Evolutionary conservation across 2,113 vertebrate species (phyloP), one percentile per base, ranked within the genome.

Genomic region (Myiozetetes cayanensis): DNA sequence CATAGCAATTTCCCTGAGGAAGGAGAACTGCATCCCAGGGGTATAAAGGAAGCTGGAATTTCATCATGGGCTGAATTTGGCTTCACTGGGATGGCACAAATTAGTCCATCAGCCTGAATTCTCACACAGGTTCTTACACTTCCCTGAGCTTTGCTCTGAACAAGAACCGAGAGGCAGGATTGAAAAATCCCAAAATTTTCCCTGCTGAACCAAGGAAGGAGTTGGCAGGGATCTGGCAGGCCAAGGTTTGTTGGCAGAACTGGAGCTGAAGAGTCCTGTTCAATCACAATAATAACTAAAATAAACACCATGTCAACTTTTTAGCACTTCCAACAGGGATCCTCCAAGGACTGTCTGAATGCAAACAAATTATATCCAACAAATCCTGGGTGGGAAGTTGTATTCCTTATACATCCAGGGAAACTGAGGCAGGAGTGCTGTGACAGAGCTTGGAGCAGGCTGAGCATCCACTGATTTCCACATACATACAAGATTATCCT

Each of bases 51-150:
- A 25, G 8, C 9, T 50, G 50, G 67, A 33, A 55, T 49, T 67
- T 8, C 7, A 7, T 46, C 47, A 33, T 1, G 21, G 8, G 50
- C 4, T 63, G 73, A 75, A 49, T 30, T 75, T 39, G 61, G 25
- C 59, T 85, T 74, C 14, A 4, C 25, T 75, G 43, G 19, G 52
- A 66, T 27, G 47, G 49, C 39, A 50, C 33, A 63, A 61, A 31
- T 43, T 27, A 53, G 28, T 49, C 61, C 24, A 8, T 37, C 68
- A 63, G 30, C 47, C 61, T 55, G 16, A 68, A 63, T 22, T 5
- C n/a, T 63, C 85, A 52, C 0, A 0, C 3, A 63, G 23, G 62
- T 39, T 92, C 71, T n/a, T 28, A 19, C 4, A 0, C 18, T 63
- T 55, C 43, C 41, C 31, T n/a, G 47, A 85, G 66, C 35, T 66